Evolutionary conservation across 2,113 vertebrate species (phyloP).

Genomic region (Ivindomyrus marchei): DNA sequence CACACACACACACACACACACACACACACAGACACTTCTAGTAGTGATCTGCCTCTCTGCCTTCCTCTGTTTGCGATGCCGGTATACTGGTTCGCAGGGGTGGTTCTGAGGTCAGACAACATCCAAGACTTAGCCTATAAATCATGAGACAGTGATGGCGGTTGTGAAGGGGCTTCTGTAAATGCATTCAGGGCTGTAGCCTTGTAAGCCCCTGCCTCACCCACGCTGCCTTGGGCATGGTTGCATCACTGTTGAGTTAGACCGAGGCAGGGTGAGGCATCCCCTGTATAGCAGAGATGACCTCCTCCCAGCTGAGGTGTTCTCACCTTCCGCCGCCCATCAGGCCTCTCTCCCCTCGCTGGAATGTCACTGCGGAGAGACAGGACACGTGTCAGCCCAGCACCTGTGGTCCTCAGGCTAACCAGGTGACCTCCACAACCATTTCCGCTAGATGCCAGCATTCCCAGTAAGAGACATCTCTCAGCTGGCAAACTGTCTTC

Average conservation of each 20-base stretch:
- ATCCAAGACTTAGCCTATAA: neutral
- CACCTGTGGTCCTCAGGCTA: neutral
- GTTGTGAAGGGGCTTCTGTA: neutral
- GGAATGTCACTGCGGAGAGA: conserved; percentile 76
- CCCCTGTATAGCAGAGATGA: neutral
- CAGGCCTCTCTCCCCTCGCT: conserved; percentile 87
- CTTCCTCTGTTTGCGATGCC: neutral
- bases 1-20: neutral
- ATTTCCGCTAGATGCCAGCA: neutral
- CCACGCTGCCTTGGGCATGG: neutral
- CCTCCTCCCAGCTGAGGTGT: neutral
- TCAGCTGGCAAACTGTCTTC: neutral
- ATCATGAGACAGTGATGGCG: neutral
- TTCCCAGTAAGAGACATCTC: neutral
- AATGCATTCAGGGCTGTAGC: neutral
- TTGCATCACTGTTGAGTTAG: neutral
- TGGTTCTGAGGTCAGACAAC: neutral
- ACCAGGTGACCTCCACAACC: neutral
- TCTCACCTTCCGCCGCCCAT: conserved; percentile 92
- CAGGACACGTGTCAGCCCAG: neutral
- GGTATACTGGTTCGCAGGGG: neutral
- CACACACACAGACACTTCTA: neutral
- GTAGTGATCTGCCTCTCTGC: neutral
- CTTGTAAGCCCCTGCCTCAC: neutral
- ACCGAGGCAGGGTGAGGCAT: neutral